Percentiles rank a stretch among this genome's conserved stretches.
Evolutionary conservation across 2,113 vertebrate genomes (phyloP).

Genomic region (Hemicordylus capensis): DNA sequence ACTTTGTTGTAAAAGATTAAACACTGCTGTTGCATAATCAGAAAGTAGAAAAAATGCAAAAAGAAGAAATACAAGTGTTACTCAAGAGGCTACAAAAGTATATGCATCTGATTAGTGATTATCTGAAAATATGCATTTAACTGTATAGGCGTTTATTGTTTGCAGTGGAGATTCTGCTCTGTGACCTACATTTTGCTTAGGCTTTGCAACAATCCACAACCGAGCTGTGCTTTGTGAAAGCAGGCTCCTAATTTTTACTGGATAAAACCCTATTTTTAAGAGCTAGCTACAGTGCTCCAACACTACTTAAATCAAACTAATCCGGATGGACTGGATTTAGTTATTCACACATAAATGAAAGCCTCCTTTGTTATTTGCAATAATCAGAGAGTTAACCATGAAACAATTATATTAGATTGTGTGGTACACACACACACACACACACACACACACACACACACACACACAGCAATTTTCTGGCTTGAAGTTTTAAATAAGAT

Average conservation of each 20-base stretch:
- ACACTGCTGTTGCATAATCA: background rate
- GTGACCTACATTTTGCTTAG: conserved; percentile 9
- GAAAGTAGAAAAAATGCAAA: background rate
- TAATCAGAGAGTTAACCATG: conserved; percentile 16
- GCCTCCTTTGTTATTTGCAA: conserved; percentile 18
- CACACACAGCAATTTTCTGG: background rate
- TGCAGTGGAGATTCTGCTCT: background rate
- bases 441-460: background rate
- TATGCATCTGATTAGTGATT: conserved; percentile 8
- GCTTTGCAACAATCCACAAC: background rate
- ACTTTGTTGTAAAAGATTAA: conserved; percentile 18
- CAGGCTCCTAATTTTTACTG: conserved; percentile 23
- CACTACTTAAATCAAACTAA: conserved; percentile 40
- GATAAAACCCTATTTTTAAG: background rate
- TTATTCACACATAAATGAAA: conserved; percentile 32
- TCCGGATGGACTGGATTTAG: background rate
- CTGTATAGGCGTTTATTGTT: conserved; percentile 14
- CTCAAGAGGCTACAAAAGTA: background rate
- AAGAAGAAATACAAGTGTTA: background rate
- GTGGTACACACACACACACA: background rate
- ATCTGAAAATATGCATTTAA: conserved; percentile 28
- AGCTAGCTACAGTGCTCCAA: conserved; percentile 21
- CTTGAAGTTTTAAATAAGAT: background rate
- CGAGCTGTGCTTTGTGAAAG: background rate
- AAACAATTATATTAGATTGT: conserved; percentile 19